A percentile compares a stretch with the other conserved stretches of the same genome.
phyloP scores from a whole-genome alignment of 2,888 invertebrate genomes.

The Scaeva pyrastri region DNA sequence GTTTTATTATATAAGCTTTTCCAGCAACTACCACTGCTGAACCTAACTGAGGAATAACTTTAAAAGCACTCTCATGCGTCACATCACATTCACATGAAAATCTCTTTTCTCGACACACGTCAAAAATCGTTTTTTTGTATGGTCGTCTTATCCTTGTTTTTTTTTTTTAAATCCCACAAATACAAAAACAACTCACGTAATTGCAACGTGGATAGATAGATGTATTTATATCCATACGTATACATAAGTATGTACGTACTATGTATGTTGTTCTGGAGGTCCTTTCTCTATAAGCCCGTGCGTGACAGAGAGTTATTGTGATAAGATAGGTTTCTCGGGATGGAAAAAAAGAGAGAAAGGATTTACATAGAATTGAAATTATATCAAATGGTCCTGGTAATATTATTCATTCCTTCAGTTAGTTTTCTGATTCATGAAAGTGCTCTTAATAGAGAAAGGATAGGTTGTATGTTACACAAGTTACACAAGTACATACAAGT shows the following conservation, averaged over 20 bases:
- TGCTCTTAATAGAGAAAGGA: slow-evolving; percentile 42
- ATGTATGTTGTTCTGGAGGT: slow-evolving; percentile 3
- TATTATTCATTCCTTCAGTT: slow-evolving; percentile 67
- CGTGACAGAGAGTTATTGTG: slow-evolving; percentile 23
- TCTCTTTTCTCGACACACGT: slow-evolving; percentile 2
- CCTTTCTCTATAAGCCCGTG: slow-evolving; percentile 6
- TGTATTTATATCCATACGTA: not conserved
- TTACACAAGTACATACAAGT: not conserved
- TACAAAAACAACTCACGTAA: slow-evolving; percentile 29
- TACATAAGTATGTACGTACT: not conserved
- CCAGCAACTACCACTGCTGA: not conserved
- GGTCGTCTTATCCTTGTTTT: slow-evolving; percentile 7
- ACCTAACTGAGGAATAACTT: slow-evolving; percentile 14
- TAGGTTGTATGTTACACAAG: not conserved
- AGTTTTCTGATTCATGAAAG: slow-evolving; percentile 57
- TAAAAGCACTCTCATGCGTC: slow-evolving; percentile 35
- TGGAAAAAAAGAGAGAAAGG: not conserved
- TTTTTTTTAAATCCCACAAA: not conserved
- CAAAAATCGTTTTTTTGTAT: slow-evolving; percentile 1
- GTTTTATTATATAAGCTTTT: slow-evolving; percentile 19
- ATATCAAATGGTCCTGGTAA: slow-evolving; percentile 61
- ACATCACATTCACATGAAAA: slow-evolving; percentile 17
- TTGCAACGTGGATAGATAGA: slow-evolving; percentile 10
- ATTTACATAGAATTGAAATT: slow-evolving; percentile 56
- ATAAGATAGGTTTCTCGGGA: slow-evolving; percentile 11